Conservation (phyloP, 2,797 vertebrate genomes). For the Crotalus adamanteus region DNA sequence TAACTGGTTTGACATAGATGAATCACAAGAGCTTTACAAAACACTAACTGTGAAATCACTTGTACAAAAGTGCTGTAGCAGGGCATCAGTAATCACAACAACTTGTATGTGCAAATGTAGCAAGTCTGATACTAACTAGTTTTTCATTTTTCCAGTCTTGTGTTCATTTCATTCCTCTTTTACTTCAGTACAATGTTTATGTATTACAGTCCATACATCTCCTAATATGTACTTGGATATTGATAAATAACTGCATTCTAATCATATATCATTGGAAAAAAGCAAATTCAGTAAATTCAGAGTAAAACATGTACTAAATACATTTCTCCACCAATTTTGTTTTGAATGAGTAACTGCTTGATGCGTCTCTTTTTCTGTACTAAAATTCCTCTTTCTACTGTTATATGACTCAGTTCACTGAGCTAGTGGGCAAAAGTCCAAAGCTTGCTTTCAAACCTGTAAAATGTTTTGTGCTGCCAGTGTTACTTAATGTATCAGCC, state of each 20-base stretch:
- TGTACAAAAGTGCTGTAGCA: background rate
- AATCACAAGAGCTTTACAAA: background rate
- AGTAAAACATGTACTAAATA: background rate
- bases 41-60: background rate
- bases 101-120: background rate
- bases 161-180: background rate
- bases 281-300: background rate
- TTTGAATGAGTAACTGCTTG: background rate
- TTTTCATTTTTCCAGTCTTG: background rate
- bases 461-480: background rate
- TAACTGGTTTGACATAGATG: background rate
- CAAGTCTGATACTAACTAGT: background rate
- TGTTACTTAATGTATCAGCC: background rate
- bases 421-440: background rate
- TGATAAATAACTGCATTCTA: background rate
- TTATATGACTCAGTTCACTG: background rate
- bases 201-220: background rate
- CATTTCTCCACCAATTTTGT: background rate
- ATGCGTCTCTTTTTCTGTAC: background rate
- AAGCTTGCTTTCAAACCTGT: background rate
- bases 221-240: background rate
- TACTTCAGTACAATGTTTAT: background rate
- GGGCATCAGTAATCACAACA: background rate
- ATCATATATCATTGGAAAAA: background rate
- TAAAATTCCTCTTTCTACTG: background rate